These are phyloP conservation scores for Crocodylus rhombifer DNA, from an alignment of 2,797 vertebrate species.

Conservation along the genomic window DNA sequence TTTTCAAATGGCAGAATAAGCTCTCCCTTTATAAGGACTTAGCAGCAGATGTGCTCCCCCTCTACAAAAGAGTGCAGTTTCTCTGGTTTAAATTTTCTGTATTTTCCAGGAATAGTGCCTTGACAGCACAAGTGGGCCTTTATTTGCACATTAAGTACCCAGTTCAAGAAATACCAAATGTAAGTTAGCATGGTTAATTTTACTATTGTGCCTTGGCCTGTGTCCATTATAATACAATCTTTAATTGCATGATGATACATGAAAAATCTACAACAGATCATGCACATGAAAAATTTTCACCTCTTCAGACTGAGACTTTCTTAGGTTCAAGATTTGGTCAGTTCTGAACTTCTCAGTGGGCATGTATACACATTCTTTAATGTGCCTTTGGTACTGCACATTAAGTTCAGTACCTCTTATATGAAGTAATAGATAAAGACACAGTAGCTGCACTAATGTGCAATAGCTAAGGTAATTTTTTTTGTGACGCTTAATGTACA, in stretches of 20 bases:
- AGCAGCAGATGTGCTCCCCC: background rate
- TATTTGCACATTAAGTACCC: background rate
- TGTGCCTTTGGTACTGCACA: too few species aligned
- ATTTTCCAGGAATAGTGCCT: background rate
- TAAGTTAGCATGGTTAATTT: background rate
- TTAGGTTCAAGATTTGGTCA: background rate
- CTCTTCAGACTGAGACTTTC: background rate
- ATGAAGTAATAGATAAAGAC: too few species aligned
- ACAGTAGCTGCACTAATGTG: too few species aligned
- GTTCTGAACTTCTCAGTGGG: background rate
- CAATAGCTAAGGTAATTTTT: too few species aligned
- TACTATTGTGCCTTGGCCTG: background rate
- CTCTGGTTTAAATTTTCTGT: background rate
- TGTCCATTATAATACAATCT: background rate
- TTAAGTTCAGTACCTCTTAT: too few species aligned
- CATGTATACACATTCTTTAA: accelerated
- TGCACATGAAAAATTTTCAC: background rate
- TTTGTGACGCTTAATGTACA: too few species aligned
- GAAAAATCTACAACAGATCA: constrained; percentile 1
- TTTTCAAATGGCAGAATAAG: background rate
- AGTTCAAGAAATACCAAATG: background rate
- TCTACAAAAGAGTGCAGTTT: background rate
- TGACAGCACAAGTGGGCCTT: background rate
- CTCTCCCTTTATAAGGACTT: background rate
- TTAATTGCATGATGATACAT: background rate